A percentile compares a stretch with the other conserved stretches of the same genome.
Conservation (phyloP, 1,140 invertebrate genomes). For the Callitettix versicolor region DNA sequence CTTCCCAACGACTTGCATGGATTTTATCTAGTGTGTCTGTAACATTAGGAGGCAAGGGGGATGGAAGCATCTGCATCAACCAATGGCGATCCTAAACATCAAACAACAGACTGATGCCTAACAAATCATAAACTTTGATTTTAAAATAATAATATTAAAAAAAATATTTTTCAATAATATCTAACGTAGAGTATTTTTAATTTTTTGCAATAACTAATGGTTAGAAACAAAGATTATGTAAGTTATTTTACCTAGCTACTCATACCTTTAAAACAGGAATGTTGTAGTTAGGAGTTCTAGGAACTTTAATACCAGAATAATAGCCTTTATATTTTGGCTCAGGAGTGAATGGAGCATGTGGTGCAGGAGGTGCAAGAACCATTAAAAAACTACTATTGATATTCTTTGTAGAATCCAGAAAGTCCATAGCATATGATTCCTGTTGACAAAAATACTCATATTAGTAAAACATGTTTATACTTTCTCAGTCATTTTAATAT, state of each 20-base stretch:
- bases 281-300: slow-evolving; percentile 66
- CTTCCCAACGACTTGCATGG: slow-evolving; percentile 60
- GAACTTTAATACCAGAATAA: slow-evolving; percentile 48
- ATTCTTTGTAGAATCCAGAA: slow-evolving; percentile 36
- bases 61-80: slow-evolving; percentile 55
- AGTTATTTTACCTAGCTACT: slow-evolving; percentile 1
- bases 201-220: no score
- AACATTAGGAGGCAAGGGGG: slow-evolving; percentile 43
- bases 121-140: no score
- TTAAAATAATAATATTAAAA: slow-evolving; percentile 17
- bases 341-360: slow-evolving; percentile 73
- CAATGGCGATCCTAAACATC: slow-evolving; percentile 72
- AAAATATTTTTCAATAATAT: no score
- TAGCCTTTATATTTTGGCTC: slow-evolving; percentile 53
- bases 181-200: no score
- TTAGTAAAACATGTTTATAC: no score
- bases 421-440: slow-evolving; percentile 44
- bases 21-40: slow-evolving; percentile 51
- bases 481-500: no score
- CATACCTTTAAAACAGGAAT: slow-evolving; percentile 35
- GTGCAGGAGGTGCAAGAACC: slow-evolving; percentile 71
- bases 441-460: slow-evolving; percentile 29
- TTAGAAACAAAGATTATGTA: no score
- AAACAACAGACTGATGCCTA: no score
- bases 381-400: slow-evolving; percentile 59